These are phyloP conservation scores for Radopholus similis DNA, from an alignment of 1,140 invertebrate species.

Conservation along the genomic window DNA sequence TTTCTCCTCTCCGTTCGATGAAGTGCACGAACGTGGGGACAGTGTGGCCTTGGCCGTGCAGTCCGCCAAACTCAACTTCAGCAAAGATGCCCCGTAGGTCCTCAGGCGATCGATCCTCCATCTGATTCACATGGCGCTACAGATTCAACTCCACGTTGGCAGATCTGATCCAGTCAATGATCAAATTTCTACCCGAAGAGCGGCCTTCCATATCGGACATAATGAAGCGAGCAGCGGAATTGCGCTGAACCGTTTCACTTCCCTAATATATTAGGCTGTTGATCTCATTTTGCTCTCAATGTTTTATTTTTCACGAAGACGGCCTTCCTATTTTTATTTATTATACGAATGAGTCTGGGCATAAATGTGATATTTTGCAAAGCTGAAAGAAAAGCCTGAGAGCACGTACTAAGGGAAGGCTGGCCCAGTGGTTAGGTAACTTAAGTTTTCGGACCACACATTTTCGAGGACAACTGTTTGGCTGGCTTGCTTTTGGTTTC, in stretches of 20 bases:
- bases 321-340: neutral
- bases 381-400: no score
- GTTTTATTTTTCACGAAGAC: neutral
- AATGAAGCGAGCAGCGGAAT: neutral
- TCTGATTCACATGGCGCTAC: neutral
- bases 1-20: constrained; percentile 31
- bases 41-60: constrained; percentile 29
- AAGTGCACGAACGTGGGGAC: constrained; percentile 27
- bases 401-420: no score
- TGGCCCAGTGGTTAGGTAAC: no score
- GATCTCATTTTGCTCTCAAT: neutral
- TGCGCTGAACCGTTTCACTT: neutral
- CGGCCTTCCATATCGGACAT: constrained; percentile 22
- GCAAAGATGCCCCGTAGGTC: constrained; percentile 23
- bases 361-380: no score
- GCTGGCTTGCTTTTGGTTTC: no score
- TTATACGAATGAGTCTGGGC: no score
- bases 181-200: constrained; percentile 15
- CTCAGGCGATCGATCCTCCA: neutral
- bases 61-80: constrained; percentile 23
- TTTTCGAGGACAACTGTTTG: no score
- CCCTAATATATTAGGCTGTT: neutral
- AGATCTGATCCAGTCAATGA: constrained; percentile 11
- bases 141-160: constrained; percentile 16
- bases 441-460: no score